Base-by-base conservation (phyloP, 2,113 vertebrate genomes). In the Cromileptes altivelis region DNA sequence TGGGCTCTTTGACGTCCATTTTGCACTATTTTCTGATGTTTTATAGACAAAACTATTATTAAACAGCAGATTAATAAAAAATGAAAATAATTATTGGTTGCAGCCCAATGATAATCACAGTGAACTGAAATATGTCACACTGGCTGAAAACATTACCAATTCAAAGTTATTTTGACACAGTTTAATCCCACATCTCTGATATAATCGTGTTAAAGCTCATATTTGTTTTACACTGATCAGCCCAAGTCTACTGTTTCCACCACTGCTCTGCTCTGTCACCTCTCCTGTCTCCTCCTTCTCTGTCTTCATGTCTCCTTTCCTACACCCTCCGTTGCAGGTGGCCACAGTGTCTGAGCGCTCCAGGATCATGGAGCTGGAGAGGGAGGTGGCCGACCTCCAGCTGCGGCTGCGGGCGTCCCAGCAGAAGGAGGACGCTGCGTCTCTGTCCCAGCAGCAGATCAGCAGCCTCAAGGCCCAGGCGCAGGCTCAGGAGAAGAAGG, bases 281-380 rank as follows among this genome's bases (percentile, higher is more conserved):
- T 21, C 25, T 9, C 21, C 17, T 4, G 6, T 25, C 60, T 71
- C 55, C 21, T 68, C 53, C 6, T 37, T 74, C 57, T 45, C 21
- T 11, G 56, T 8, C 27, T 10, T 88, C 68, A 80, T 17, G 30
- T 33, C 52, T 63, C 21, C 42, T 67, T 25, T 42, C 62, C 63
- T 61, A 1, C 61, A 0, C 4, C 3, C 18, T 10, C 47, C 25
- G 69, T 52, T 30, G 0, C 57, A 99, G 98, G 97, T 99, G 93
- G 98, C 97, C 82, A 99, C 97, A 0, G 98, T 99, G 25, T 99
- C 98, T 0, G 98, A 99, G 84, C 98, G 98, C 80, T 99, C 98
- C 37, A 95, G 97, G 45, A 99, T 99, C 91, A 99, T 99, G 98
- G 98, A 99, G 87, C 95, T 99, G 85, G 98, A 99, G 86, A 94